Evolutionary conservation across 1,140 invertebrate genomes (phyloP).

Genomic region (Scaptomyza hsui): DNA sequence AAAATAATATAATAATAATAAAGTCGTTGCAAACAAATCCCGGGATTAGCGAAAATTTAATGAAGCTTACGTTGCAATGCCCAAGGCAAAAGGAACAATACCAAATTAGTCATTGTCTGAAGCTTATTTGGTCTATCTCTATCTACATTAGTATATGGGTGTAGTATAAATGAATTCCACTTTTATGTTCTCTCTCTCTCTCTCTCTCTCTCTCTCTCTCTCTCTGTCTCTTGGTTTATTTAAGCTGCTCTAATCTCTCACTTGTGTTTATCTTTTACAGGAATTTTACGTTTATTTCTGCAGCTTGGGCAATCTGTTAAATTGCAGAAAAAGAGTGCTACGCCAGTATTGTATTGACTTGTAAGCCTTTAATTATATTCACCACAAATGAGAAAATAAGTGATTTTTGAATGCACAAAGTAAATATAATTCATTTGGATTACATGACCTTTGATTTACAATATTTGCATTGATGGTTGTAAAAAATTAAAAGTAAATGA

Average conservation of each 20-base stretch:
- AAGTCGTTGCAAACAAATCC: neutral
- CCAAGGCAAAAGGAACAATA: neutral
- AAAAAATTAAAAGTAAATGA: too few relatives aligned
- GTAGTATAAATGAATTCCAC: neutral
- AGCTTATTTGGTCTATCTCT: neutral
- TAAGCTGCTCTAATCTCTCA: neutral
- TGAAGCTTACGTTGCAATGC: constrained; percentile 7
- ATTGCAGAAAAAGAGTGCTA: too few relatives aligned
- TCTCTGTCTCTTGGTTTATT: neutral
- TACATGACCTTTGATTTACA: too few relatives aligned
- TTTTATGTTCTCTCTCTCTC: too few relatives aligned
- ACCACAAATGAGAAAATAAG: too few relatives aligned
- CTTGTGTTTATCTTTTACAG: constrained; percentile 1
- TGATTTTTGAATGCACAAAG: too few relatives aligned
- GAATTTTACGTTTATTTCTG: neutral
- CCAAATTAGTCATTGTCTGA: neutral
- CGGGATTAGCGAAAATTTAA: constrained; percentile 3
- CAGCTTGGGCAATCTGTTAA: too few relatives aligned
- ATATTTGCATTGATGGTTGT: too few relatives aligned
- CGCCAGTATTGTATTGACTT: too few relatives aligned
- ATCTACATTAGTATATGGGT: neutral
- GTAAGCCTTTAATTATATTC: too few relatives aligned
- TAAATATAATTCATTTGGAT: too few relatives aligned
- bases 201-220: too few relatives aligned
- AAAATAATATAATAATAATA: neutral